Percentiles rank a stretch among this genome's conserved stretches.
Evolutionary conservation across 1,140 invertebrate genomes (phyloP).

Genomic region (Arctopsyche grandis): DNA sequence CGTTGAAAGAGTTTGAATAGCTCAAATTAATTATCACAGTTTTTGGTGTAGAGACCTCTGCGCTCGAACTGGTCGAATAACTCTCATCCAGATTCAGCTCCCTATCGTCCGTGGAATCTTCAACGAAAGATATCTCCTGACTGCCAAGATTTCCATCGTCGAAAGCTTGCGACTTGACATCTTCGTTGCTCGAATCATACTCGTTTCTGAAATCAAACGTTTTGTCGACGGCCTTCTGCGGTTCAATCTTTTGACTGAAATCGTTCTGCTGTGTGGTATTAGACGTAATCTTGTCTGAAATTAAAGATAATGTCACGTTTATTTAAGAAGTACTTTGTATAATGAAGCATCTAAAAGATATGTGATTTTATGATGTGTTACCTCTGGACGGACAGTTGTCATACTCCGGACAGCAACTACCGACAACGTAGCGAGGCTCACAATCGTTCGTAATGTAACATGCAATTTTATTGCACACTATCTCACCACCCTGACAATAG

Average conservation of each 20-base stretch:
- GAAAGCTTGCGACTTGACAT: no score
- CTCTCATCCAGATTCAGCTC: not conserved
- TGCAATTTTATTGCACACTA: conserved; percentile 78
- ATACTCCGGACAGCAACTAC: conserved; percentile 81
- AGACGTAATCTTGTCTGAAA: conserved; percentile 19
- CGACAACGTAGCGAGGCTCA: conserved; percentile 72
- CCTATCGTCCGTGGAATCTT: not conserved
- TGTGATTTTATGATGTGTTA: conserved; percentile 53
- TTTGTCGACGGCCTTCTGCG: not conserved
- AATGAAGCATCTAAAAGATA: not conserved
- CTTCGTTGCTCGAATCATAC: conserved; percentile 1
- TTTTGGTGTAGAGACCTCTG: not conserved
- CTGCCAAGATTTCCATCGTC: not conserved
- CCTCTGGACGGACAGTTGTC: conserved; percentile 79
- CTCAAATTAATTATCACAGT: not conserved
- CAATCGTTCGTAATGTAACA: conserved; percentile 81
- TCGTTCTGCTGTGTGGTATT: not conserved
- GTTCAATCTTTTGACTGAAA: conserved; percentile 12
- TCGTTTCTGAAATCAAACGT: not conserved
- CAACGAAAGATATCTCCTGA: not conserved
- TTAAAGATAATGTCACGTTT: not conserved
- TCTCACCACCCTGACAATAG: conserved; percentile 81
- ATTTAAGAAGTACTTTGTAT: not conserved
- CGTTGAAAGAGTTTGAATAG: not conserved
- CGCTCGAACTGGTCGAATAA: not conserved